Conservation (phyloP, 2,888 invertebrate genomes). For the Tenthredo scrophulariae region DNA sequence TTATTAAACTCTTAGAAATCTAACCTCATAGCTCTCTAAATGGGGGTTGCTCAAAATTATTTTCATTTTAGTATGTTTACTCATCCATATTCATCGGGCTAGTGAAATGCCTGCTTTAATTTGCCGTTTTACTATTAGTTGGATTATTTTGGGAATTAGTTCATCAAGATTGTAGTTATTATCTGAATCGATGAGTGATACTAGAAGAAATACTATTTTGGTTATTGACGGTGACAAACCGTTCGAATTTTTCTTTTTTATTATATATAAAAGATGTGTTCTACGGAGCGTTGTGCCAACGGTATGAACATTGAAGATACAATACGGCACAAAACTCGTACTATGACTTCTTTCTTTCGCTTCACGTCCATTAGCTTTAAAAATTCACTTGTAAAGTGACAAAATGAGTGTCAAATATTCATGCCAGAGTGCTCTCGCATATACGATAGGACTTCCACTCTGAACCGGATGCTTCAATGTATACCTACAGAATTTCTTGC, state of each 20-base stretch:
- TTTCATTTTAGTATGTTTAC: conserved; percentile 1
- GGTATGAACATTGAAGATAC: conserved; percentile 20
- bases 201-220: neutral
- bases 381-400: conserved; percentile 19
- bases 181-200: neutral
- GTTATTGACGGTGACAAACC: neutral
- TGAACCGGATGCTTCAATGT: conserved; percentile 5
- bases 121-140: neutral
- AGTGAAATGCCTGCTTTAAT: conserved; percentile 1
- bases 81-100: neutral
- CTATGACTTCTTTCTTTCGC: neutral
- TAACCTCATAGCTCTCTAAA: neutral
- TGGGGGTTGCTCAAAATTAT: conserved; percentile 3
- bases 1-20: conserved; percentile 8
- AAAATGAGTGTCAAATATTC: conserved; percentile 16
- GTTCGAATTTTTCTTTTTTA: no score
- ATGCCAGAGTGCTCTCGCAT: conserved; percentile 20
- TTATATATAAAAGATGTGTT: neutral
- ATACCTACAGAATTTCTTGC: conserved; percentile 3
- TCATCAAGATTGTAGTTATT: neutral
- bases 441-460: conserved; percentile 11
- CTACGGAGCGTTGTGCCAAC: neutral
- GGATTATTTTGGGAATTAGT: neutral
- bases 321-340: conserved; percentile 27
- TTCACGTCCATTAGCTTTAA: conserved; percentile 34